Base-by-base conservation (phyloP, 1,140 invertebrate species). In the Sinella curviseta region DNA sequence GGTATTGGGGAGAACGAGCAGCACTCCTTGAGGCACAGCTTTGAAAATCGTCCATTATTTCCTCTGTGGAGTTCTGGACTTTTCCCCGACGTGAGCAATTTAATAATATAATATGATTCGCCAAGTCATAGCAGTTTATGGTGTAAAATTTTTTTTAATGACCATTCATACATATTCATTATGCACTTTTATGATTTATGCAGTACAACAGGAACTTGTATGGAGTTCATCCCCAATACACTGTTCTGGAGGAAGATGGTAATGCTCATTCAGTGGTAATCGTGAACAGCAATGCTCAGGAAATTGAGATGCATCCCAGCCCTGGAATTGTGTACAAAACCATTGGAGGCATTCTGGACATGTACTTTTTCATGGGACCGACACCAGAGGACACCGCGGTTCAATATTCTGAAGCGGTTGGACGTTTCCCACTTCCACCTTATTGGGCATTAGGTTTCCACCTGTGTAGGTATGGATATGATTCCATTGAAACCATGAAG, bases 381-480 rank as follows among this genome's bases (percentile, higher is more conserved):
- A 83, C 67, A 17, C 86, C 89, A 14, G 84, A 87, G 35, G 81
- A 87, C 48, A 89, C 89, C 26, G 83, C 88, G 1, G 81, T 85
- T 36, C 89, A 91, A 81, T 90, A 89, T 81, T 85, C 85, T 16
- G 74, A 75, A 48, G 65, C 65, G 26, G 31, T 70, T 33, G 65
- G 65, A 1, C 65, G 65, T 33, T 24, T 24, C 31, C 65, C 8
- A 24, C 2, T 89, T 82, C 87, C 87, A 1, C 86, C 89, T 0
- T 88, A 88, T 83, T 89, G 89, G 88, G 84, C 86, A 26, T 82
- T 89, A 8, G 88, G 88, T 0, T 89, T 87, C 81, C 88, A 90
- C 77, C 84, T 90, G 0, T 88, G 84, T 74, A 84, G 87, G 33
- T 89, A 85, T 82, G 87, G 87, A 17, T 89, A 87, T 78, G 80